Base-by-base conservation (phyloP, 2,113 vertebrate species). In the Sorex araneus region DNA sequence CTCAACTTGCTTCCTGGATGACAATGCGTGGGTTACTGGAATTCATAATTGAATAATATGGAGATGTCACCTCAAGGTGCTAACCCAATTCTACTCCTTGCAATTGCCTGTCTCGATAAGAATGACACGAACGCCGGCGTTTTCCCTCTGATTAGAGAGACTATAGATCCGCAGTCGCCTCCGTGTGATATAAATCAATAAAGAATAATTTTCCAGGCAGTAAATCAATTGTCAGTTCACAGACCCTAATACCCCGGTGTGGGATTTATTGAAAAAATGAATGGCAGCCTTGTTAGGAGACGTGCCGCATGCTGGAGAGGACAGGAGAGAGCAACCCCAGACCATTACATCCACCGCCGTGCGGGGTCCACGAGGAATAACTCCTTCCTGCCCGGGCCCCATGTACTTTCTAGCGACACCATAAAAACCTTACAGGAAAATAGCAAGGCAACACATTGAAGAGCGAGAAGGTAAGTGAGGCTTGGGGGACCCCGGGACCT, bases 131-230 rank as follows among this genome's bases (percentile, higher is more conserved):
- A 97, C 97, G 96, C 98, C 0, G 97, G 97, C 95, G 95, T 97
- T 98, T 98, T 98, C 97, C 96, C 97, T 97, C 96, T 97, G 97
- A 98, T 98, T 98, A 98, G 97, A 96, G 95, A 97, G 21, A 69
- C 95, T 97, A 98, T 97, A 97, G 97, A 98, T 98, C 97, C 97
- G 96, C 1, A 86, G 97, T 97, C 91, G 77, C 97, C 71, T 91
- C 94, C 85, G 88, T 89, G 96, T 97, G 98, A 98, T 97, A 98
- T 97, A 98, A 98, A 98, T 98, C 98, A 98, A 98, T 98, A 98
- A 98, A 98, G 98, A 98, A 98, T 98, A 98, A 98, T 98, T 98
- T 98, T 98, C 97, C 96, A 97, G 98, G 95, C 98, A 98, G 97
- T 97, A 98, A 98, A 98, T 98, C 98, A 98, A 98, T 98, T 98